Conservation (phyloP, 2,888 invertebrate species). For the Leptura quadrifasciata region DNA sequence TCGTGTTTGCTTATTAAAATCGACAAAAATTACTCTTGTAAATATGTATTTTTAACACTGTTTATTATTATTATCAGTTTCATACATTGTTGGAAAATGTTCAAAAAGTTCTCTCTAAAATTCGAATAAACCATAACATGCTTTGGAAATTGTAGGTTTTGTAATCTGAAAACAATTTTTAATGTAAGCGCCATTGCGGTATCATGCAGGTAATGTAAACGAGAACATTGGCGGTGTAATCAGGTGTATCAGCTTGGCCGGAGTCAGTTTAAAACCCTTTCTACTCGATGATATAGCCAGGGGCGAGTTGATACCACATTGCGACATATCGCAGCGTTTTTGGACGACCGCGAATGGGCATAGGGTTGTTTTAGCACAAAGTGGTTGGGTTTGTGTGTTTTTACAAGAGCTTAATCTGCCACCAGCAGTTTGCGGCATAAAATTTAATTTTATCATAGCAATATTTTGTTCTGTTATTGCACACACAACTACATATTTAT, state of each 20-base stretch:
- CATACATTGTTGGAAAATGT: neutral
- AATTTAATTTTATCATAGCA: conserved; percentile 64
- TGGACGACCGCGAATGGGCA: conserved; percentile 66
- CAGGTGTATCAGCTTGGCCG: conserved; percentile 45
- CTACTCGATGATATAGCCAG: conserved; percentile 26
- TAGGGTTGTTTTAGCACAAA: conserved; percentile 64
- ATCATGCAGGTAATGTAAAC: conserved; percentile 44
- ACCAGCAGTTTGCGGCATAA: conserved; percentile 67
- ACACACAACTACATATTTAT: conserved; percentile 62
- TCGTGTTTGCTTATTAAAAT: neutral
- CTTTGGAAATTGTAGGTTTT: conserved; percentile 10
- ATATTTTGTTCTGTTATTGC: conserved; percentile 62
- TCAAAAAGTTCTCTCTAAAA: neutral
- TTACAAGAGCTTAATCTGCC: conserved; percentile 69
- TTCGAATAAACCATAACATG: conserved; percentile 3
- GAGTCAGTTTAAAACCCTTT: conserved; percentile 32
- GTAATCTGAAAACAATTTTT: conserved; percentile 31
- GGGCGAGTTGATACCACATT: conserved; percentile 41
- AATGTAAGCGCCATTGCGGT: conserved; percentile 36
- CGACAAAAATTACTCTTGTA: neutral
- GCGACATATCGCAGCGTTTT: conserved; percentile 61
- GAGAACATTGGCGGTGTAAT: conserved; percentile 43
- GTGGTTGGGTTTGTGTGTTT: conserved; percentile 68
- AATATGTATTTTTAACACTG: neutral
- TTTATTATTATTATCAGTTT: neutral